A percentile compares a stretch with the other conserved stretches of the same genome.
phyloP scores from a whole-genome alignment of 2,888 invertebrate genomes.

The Orthosia gracilis region DNA sequence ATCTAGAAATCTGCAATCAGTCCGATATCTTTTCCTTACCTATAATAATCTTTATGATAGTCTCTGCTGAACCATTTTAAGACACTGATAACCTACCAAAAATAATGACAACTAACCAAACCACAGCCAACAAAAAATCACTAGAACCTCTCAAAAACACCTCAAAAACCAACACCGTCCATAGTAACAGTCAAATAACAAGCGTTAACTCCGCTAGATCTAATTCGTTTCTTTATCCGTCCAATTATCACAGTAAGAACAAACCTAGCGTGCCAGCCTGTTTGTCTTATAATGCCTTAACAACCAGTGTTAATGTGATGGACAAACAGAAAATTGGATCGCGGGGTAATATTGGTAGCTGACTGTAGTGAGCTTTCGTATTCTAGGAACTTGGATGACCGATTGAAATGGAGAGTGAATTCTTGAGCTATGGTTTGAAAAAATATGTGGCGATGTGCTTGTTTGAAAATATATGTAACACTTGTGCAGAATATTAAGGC shows the following conservation, averaged over 20 bases:
- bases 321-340: constrained; percentile 79
- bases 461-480: no score
- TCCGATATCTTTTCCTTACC: background rate
- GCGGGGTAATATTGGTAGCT: constrained; percentile 84
- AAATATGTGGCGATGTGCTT: no score
- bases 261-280: constrained; percentile 63
- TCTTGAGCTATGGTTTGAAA: background rate
- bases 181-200: constrained; percentile 57
- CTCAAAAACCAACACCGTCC: constrained; percentile 31
- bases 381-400: no score
- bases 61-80: background rate
- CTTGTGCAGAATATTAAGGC: no score
- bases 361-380: no score
- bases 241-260: constrained; percentile 82
- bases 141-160: constrained; percentile 10
- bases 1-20: background rate
- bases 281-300: constrained; percentile 77
- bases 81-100: background rate
- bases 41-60: background rate
- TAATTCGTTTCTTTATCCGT: constrained; percentile 83
- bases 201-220: constrained; percentile 75
- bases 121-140: constrained; percentile 6
- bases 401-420: constrained; percentile 10
- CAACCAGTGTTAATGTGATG: constrained; percentile 72
- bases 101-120: no score